Conservation (phyloP, 37 sponge, comb jelly and placozoan species). For the Tethya wilhelma region DNA sequence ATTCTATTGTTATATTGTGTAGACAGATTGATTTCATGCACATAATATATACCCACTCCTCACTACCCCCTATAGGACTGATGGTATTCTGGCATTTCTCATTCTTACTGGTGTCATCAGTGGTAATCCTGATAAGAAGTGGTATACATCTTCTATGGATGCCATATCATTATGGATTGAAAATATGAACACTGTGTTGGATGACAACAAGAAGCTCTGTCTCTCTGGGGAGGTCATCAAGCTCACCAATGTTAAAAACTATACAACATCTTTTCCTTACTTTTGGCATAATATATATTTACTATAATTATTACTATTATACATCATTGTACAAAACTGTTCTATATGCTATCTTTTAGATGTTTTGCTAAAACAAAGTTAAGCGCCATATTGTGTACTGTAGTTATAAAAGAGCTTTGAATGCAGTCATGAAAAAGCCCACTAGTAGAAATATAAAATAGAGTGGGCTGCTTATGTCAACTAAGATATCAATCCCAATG, state of each 20-base stretch:
- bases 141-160: conserved; percentile 98
- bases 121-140: conserved; percentile 87
- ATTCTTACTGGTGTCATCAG: conserved; percentile 77
- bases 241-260: conserved; percentile 87
- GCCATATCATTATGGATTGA: conserved; percentile 98
- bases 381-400: too few species aligned
- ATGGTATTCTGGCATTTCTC: conserved; percentile 93
- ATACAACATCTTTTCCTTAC: too few species aligned
- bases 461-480: conserved; percentile 9
- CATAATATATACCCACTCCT: background rate
- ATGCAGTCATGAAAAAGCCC: conserved; percentile 8
- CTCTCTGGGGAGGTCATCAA: conserved; percentile 99
- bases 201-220: conserved; percentile 99
- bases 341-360: background rate
- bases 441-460: conserved; percentile 11
- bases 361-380: too few species aligned
- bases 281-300: too few species aligned
- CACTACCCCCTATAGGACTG: too few species aligned
- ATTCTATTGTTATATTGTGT: background rate
- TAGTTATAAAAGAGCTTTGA: too few species aligned
- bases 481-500: background rate
- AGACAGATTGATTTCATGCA: background rate
- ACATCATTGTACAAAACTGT: background rate
- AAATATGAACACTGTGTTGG: conserved; percentile 99
- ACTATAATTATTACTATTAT: background rate